Percentiles rank a stretch among this genome's conserved stretches.
Conservation (phyloP, 2,113 vertebrate genomes). For the Plecotus auritus region DNA sequence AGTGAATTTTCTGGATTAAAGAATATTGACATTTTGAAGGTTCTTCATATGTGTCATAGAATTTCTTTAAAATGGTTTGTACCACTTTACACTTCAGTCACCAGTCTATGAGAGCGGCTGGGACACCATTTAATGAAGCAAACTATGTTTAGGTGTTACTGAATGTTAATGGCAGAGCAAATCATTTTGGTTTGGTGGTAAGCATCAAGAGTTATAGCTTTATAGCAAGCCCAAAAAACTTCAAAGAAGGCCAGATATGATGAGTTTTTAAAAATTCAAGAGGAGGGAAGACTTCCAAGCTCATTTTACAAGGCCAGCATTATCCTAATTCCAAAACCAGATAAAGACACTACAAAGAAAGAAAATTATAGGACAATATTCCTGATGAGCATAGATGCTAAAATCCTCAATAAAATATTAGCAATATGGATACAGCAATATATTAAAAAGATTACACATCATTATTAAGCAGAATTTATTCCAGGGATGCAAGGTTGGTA, state of each 20-base stretch:
- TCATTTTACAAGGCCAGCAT: neutral
- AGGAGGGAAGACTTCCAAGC: neutral
- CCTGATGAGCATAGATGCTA: neutral
- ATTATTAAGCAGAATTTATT: neutral
- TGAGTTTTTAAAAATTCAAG: neutral
- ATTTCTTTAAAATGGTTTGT: slow-evolving; percentile 1
- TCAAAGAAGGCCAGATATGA: neutral
- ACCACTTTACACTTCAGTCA: neutral
- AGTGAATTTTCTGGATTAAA: neutral
- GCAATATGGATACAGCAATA: neutral
- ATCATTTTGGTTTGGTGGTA: neutral
- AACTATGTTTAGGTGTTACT: neutral
- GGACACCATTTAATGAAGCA: neutral
- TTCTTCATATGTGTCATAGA: neutral
- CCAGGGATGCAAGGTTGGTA: neutral
- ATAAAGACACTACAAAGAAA: neutral
- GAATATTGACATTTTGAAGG: neutral
- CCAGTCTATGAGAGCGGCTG: neutral
- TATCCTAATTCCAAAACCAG: neutral
- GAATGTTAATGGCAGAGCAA: neutral
- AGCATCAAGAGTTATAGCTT: neutral
- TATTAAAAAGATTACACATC: neutral
- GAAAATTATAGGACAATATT: neutral
- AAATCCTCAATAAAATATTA: neutral
- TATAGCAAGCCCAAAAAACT: neutral